phyloP scores from a whole-genome alignment of 2,888 invertebrate species.

The Deladenus siricidicola region DNA sequence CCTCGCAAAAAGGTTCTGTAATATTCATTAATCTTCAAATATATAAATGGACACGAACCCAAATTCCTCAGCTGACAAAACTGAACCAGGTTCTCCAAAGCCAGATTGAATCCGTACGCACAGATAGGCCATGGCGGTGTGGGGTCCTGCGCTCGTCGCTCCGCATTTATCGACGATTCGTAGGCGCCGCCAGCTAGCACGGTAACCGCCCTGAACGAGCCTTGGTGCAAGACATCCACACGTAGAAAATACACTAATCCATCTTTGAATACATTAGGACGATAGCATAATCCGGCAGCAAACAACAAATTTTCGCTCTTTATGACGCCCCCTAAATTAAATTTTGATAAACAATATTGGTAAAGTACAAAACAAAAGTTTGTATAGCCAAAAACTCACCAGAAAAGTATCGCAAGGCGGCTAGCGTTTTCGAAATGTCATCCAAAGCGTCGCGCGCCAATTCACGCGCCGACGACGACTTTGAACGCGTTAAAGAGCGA shows the following conservation, averaged over 20 bases:
- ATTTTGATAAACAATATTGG: neutral
- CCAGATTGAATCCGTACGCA: constrained; percentile 4
- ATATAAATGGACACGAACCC: too few relatives aligned
- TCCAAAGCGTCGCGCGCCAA: neutral
- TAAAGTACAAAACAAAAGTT: neutral
- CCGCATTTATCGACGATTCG: neutral
- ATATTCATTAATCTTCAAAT: too few relatives aligned
- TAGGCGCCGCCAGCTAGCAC: constrained; percentile 5
- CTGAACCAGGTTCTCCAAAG: constrained; percentile 2
- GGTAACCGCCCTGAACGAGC: neutral
- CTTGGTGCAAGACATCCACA: neutral
- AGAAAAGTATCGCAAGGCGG: neutral
- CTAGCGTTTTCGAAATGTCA: constrained; percentile 2
- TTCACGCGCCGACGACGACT: neutral
- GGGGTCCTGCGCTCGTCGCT: constrained; percentile 2
- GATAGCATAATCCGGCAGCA: neutral
- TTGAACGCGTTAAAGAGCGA: neutral
- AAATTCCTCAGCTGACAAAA: neutral
- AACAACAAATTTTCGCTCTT: neutral
- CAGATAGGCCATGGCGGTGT: neutral
- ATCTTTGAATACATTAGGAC: neutral
- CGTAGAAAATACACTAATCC: neutral
- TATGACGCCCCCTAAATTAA: neutral
- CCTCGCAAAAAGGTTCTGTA: too few relatives aligned
- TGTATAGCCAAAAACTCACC: neutral